These are phyloP conservation scores for Coenobita brevimanus DNA, from an alignment of 1,140 invertebrate genomes.

Conservation along the genomic window DNA sequence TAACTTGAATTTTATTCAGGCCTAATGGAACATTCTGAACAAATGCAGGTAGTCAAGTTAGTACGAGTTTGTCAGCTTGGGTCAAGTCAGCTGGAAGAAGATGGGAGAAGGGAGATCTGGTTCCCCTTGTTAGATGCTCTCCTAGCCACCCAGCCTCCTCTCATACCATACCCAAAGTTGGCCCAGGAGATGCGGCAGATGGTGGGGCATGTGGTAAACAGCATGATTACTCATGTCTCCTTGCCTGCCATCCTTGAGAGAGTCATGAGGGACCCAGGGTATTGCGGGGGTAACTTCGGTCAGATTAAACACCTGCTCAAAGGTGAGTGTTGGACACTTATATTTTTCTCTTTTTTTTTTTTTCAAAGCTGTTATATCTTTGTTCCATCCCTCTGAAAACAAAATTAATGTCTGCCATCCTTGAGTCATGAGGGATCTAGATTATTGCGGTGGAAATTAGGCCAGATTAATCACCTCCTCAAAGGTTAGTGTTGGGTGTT, in stretches of 20 bases:
- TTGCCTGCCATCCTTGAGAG: constrained; percentile 77
- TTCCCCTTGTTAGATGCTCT: constrained; percentile 77
- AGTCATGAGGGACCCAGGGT: constrained; percentile 76
- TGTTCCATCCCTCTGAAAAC: neutral
- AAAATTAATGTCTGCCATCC: too few relatives aligned
- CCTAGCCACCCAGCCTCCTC: constrained; percentile 75
- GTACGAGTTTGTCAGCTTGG: constrained; percentile 76
- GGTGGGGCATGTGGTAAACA: constrained; percentile 77
- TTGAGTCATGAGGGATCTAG: too few relatives aligned
- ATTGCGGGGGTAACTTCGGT: constrained; percentile 76
- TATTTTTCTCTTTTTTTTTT: neutral
- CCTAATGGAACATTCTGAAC: too few relatives aligned
- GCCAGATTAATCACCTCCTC: too few relatives aligned
- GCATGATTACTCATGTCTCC: constrained; percentile 78
- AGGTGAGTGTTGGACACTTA: constrained; percentile 29
- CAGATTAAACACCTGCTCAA: constrained; percentile 75
- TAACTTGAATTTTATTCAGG: too few relatives aligned
- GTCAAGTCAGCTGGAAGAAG: constrained; percentile 75
- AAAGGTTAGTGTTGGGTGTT: too few relatives aligned
- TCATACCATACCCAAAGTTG: constrained; percentile 72
- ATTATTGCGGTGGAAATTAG: too few relatives aligned
- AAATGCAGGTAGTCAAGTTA: constrained; percentile 73
- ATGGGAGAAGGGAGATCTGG: constrained; percentile 75
- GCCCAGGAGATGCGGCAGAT: constrained; percentile 73
- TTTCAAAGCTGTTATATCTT: neutral